phyloP scores from a whole-genome alignment of 2,888 invertebrate species.

The Theretra japonica region DNA sequence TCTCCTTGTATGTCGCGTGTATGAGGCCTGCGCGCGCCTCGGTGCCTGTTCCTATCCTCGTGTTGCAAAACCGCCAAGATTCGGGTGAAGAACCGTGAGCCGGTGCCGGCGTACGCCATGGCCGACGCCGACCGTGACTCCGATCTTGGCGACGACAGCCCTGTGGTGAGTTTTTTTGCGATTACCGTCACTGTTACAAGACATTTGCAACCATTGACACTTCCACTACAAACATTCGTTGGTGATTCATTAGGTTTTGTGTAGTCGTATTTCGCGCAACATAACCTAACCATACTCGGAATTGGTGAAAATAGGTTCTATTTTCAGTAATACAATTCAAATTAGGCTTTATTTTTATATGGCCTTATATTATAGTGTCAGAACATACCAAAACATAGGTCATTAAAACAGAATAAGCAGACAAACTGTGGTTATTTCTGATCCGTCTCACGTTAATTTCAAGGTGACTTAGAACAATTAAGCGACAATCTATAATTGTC shows the following conservation, averaged over 20 bases:
- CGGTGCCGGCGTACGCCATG: conserved; percentile 94
- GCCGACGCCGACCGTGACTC: conserved; percentile 88
- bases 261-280: not conserved
- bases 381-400: too few relatives aligned
- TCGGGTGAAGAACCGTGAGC: conserved; percentile 95
- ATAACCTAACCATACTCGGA: conserved; percentile 9
- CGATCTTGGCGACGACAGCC: conserved; percentile 90
- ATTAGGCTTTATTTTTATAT: too few relatives aligned
- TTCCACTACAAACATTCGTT: not conserved
- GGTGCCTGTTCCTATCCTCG: conserved; percentile 65
- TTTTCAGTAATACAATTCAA: not conserved
- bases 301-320: not conserved
- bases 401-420: not conserved
- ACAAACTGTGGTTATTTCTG: not conserved
- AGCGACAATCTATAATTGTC: not conserved
- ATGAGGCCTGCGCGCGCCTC: conserved; percentile 65
- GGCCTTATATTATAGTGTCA: too few relatives aligned
- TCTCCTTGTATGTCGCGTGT: conserved; percentile 65
- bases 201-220: not conserved
- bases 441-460: not conserved
- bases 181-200: not conserved
- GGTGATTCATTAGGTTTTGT: conserved; percentile 1
- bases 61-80: conserved; percentile 87
- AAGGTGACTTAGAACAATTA: conserved; percentile 10
- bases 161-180: conserved; percentile 87